Percentiles rank a stretch among this genome's conserved stretches.
Evolutionary conservation across 2,888 invertebrate species (phyloP).

Genomic region (Mythimna impura): DNA sequence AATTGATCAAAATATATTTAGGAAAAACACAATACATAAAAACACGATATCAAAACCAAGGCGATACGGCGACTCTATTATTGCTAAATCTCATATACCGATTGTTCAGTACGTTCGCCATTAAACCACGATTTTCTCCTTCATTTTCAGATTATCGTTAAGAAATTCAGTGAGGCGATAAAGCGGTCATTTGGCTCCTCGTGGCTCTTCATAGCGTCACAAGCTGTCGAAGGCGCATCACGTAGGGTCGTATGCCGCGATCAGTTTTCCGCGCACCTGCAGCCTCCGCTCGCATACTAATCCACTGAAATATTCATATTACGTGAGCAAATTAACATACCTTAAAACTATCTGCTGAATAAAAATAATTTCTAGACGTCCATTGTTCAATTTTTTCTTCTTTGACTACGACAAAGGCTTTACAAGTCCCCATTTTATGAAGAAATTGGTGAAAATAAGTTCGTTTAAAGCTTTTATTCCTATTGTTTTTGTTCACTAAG

Average conservation of each 20-base stretch:
- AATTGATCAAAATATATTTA: too few relatives aligned
- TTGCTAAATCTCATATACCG: conserved; percentile 9
- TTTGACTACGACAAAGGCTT: neutral
- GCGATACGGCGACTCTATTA: neutral
- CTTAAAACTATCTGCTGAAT: conserved; percentile 51
- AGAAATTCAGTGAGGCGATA: conserved; percentile 48
- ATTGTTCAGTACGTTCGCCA: neutral
- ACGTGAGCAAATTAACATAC: conserved; percentile 75
- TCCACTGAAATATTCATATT: conserved; percentile 72
- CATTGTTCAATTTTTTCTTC: conserved; percentile 17
- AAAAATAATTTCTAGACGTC: conserved; percentile 17
- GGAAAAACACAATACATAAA: too few relatives aligned
- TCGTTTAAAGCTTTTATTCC: neutral
- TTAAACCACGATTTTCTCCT: conserved; percentile 15
- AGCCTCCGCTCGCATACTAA: conserved; percentile 74
- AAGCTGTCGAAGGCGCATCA: conserved; percentile 57
- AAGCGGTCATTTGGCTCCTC: conserved; percentile 56
- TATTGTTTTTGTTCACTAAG: conserved; percentile 16
- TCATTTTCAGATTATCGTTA: conserved; percentile 53
- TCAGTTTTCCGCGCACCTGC: conserved; percentile 66
- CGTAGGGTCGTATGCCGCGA: conserved; percentile 63
- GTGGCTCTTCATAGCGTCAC: conserved; percentile 30
- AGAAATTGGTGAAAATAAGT: neutral
- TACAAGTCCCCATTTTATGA: neutral
- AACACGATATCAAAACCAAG: too few relatives aligned